These are phyloP conservation scores for Euleptes europaea DNA, from an alignment of 2,113 vertebrate genomes.

Conservation along the genomic window DNA sequence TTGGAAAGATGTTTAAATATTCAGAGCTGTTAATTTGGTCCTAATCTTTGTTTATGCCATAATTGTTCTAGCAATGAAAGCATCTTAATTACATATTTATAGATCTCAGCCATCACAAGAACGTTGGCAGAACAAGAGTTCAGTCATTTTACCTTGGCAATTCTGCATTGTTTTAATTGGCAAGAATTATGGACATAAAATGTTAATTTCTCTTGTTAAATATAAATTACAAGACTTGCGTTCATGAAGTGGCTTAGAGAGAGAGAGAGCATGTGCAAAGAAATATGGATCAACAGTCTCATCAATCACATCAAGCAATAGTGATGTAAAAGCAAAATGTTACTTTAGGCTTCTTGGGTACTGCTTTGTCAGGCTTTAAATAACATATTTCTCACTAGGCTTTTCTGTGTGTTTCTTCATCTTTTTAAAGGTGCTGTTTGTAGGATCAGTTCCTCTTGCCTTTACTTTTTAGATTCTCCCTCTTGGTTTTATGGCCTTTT, in stretches of 20 bases:
- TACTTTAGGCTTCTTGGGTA: not conserved
- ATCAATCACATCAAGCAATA: too few species aligned
- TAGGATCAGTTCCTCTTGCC: not conserved
- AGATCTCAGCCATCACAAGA: not conserved
- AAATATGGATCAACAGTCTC: not conserved
- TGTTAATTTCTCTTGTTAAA: slow-evolving; percentile 1
- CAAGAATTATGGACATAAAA: not conserved
- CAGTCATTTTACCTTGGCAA: not conserved
- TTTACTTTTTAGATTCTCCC: not conserved
- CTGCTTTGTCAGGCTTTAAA: not conserved
- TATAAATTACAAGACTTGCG: not conserved
- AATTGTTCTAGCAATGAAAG: not conserved
- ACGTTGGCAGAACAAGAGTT: not conserved
- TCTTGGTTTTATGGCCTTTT: not conserved
- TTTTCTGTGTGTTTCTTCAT: not conserved
- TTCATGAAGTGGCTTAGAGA: not conserved
- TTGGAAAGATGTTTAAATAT: not conserved
- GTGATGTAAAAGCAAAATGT: not conserved
- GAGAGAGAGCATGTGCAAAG: not conserved
- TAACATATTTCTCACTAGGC: not conserved
- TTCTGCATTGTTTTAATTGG: not conserved
- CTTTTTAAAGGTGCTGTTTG: not conserved
- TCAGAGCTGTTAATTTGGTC: not conserved
- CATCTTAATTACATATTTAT: slow-evolving; percentile 13
- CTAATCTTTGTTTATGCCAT: not conserved